Evolutionary conservation across 2,888 invertebrate species (phyloP), one percentile per base, ranked within the genome.

Genomic region (Linnaemya tessellans): DNA sequence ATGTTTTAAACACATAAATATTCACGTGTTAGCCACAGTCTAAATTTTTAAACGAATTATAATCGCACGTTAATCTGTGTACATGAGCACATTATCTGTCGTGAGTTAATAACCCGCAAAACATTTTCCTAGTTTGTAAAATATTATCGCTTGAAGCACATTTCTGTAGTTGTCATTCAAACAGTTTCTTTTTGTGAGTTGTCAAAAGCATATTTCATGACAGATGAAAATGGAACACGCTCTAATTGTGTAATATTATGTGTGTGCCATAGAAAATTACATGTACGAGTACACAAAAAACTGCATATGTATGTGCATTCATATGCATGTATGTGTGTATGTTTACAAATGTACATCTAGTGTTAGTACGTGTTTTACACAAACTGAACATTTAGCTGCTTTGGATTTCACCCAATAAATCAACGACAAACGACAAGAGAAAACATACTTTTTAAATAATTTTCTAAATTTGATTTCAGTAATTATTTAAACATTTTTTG

Each of bases 171-270:
- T 70, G 56, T 56, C 43, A 43, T 56, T 41, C 70, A 56, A 43
- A 43, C 15, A 56, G 7, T 22, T 38, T 54, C 18, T 8, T 56
- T 56, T 41, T 25, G 41, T 54, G 22, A 25, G 35, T 11, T 68
- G 51, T 38, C 56, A 56, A 25, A 70, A 70, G 18, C 56, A 56
- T 54, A 13, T 56, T 35, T 38, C 8, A 9, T 56, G 41, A 70
- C 56, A 56, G 25, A 18, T 49, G 3, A 35, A 70, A 56, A 43
- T 70, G 25, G 56, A 56, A 70, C 56, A 56, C 41, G 70, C 56
- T 70, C 70, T 41, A 70, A 30, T 70, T 70, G 56, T 56, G 41
- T 56, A 56, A 56, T 56, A 43, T 56, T 56, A 43, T 56, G 38
- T 49, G 38, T 49, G 25, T 54, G 51, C 22, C 54, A 46, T 30